Evolutionary conservation across 2,113 vertebrate genomes (phyloP), one percentile per base, ranked within the genome.

Genomic region (Ochotona princeps): DNA sequence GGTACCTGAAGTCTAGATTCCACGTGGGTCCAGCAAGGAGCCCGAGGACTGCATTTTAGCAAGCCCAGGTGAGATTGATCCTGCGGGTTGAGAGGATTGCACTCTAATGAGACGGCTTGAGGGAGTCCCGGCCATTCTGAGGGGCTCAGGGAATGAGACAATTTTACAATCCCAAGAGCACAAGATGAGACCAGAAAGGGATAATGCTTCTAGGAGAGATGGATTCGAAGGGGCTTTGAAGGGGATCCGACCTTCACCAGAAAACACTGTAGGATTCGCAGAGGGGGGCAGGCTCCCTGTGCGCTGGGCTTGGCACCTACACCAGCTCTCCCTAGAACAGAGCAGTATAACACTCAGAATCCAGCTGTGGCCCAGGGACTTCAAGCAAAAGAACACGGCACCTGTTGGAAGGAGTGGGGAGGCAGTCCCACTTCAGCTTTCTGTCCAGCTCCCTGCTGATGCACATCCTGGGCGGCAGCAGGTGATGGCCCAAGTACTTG

Each of bases 101-200:
- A 73, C 79, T 61, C n/a, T 47, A 32, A 78, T 84, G 69, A 92
- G 66, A 91, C 84, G 28, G n/a, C 25, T 83, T 18, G 47, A 47
- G 28, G 38, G 11, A 30, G 49, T 69, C 60, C 70, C 49, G 30
- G 67, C 63, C 57, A 69, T 32, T 44, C 32, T 4, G 21, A 66
- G 15, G 23, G 21, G 20, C 80, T 89, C 60, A 73, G 63, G 61
- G 61, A 49, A 73, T 38, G 18, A 84, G 60, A 75, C 9, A 38
- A 1, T 8, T 11, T 14, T 57, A 18, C 18, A 25, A 82, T 70
- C 67, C 6, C 30, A 63, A 8, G 61, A 25, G 13, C 21, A 7
- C 38, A 51, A 18, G 51, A 32, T 21, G 20, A 87, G 35, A 30
- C 3, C 54, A 57, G 47, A 15, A 21, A 13, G 28, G 44, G 1